These are phyloP conservation scores for Rhinolophus sinicus DNA, from an alignment of 2,113 vertebrate genomes.

Conservation along the genomic window DNA sequence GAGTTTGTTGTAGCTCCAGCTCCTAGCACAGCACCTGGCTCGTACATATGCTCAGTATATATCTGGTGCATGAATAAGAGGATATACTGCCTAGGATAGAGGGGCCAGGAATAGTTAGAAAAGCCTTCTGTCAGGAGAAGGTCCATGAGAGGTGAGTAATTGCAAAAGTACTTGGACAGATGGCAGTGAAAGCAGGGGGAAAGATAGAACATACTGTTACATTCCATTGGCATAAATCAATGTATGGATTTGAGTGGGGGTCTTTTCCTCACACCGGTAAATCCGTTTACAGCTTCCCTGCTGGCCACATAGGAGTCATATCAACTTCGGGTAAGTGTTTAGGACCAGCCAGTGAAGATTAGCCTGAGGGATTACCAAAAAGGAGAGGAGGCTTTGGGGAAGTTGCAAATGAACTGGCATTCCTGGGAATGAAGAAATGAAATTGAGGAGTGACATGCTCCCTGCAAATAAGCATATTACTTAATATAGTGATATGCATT, in stretches of 20 bases:
- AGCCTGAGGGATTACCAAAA: not conserved
- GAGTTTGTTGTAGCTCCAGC: not conserved
- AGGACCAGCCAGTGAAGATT: not conserved
- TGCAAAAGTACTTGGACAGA: not conserved
- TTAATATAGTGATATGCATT: not conserved
- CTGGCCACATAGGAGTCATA: not conserved
- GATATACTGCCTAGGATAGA: not conserved
- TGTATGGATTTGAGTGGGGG: not conserved
- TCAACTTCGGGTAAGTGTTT: not conserved
- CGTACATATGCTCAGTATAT: not conserved
- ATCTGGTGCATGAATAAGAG: not conserved
- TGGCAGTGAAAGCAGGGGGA: not conserved
- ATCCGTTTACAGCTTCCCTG: not conserved
- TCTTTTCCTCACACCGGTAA: not conserved
- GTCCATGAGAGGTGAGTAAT: not conserved
- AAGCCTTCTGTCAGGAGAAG: not conserved
- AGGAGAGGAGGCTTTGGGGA: not conserved
- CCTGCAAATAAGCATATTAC: not conserved
- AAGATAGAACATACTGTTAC: not conserved
- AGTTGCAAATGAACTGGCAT: not conserved
- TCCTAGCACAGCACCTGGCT: not conserved
- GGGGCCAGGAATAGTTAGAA: not conserved
- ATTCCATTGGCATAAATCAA: not conserved
- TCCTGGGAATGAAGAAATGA: not conserved
- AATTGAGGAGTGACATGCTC: not conserved